Percentiles rank a stretch among this genome's conserved stretches.
These are phyloP conservation scores for Oryzias celebensis DNA, from an alignment of 2,113 vertebrate species.

Conservation along the genomic window DNA sequence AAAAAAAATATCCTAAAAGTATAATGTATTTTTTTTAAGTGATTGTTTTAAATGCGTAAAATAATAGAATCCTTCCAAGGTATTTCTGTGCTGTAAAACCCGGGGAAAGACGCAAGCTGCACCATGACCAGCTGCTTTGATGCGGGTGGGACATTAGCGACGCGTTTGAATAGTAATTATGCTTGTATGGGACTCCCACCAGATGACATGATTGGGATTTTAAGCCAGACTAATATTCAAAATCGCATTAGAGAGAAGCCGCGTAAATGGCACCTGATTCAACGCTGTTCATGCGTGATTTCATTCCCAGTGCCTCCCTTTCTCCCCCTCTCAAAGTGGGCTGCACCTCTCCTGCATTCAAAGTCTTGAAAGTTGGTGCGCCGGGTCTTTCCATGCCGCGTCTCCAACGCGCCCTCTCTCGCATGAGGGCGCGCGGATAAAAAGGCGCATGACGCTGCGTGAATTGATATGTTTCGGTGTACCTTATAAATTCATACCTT, in stretches of 20 bases:
- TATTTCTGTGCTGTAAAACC: conserved; percentile 35
- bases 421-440: conserved; percentile 92
- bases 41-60: no score
- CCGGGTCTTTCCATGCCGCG: conserved; percentile 75
- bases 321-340: conserved; percentile 46
- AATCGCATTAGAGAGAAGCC: conserved; percentile 78
- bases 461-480: conserved; percentile 98
- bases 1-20: no score
- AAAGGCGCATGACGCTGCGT: conserved; percentile 91
- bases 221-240: conserved; percentile 83
- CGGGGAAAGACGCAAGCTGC: conserved; percentile 65
- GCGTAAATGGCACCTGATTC: conserved; percentile 74
- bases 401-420: conserved; percentile 86
- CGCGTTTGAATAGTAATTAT: conserved; percentile 87
- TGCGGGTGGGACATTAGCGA: conserved; percentile 94
- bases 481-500: conserved; percentile 99
- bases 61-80: conserved; percentile 16
- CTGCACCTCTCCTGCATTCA: conserved; percentile 84
- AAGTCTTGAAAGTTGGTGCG: conserved; percentile 82
- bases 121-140: conserved; percentile 82
- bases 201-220: conserved; percentile 90
- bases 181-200: conserved; percentile 95
- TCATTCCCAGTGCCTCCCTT: conserved; percentile 57
- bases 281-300: conserved; percentile 75
- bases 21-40: no score